phyloP scores from a whole-genome alignment of 1,140 invertebrate species.

The Diachasmimorpha longicaudata region DNA sequence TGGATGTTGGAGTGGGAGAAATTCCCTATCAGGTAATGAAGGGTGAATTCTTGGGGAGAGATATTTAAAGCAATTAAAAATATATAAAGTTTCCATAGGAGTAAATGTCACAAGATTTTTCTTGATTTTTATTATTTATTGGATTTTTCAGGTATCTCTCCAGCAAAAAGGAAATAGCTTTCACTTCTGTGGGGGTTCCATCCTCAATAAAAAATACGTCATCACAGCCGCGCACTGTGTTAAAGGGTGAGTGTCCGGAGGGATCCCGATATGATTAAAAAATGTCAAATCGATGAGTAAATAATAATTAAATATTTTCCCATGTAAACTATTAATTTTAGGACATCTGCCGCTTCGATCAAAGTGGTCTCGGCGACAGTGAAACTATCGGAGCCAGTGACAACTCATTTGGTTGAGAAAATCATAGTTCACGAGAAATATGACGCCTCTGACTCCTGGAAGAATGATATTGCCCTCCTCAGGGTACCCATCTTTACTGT shows the following conservation, averaged over 20 bases:
- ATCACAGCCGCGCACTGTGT: conserved; percentile 64
- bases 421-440: conserved; percentile 38
- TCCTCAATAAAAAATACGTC: conserved; percentile 58
- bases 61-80: not conserved
- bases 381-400: not conserved
- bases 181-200: conserved; percentile 60
- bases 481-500: not conserved
- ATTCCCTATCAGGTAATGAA: conserved; percentile 44
- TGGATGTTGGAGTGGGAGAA: conserved; percentile 35
- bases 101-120: too few species aligned
- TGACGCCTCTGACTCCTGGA: conserved; percentile 19
- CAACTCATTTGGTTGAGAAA: not conserved
- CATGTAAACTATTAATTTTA: not conserved
- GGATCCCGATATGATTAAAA: not conserved
- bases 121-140: conserved; percentile 9
- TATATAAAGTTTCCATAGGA: too few species aligned
- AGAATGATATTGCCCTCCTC: conserved; percentile 37
- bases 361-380: conserved; percentile 31
- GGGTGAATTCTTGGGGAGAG: not conserved
- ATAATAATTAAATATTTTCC: not conserved
- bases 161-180: not conserved
- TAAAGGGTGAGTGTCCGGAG: conserved; percentile 16
- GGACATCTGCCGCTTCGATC: not conserved
- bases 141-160: conserved; percentile 33
- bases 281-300: not conserved